A percentile compares a stretch with the other conserved stretches of the same genome.
phyloP scores from a whole-genome alignment of 2,113 vertebrate genomes.

The Balaenoptera acutorostrata region DNA sequence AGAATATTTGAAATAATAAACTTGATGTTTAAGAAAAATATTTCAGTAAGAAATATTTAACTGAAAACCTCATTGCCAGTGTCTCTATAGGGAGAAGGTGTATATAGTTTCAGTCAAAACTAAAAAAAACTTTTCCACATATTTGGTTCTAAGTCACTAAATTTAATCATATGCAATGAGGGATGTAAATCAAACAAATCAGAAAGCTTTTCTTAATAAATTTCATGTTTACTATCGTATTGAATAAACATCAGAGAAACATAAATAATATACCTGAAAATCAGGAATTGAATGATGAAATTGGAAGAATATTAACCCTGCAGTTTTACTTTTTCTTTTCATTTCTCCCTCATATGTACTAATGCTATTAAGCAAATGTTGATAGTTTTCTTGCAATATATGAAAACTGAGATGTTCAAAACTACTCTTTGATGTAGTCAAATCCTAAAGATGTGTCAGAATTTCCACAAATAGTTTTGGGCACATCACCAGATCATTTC shows the following conservation, averaged over 20 bases:
- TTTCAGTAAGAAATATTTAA: neutral
- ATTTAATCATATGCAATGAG: neutral
- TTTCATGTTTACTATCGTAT: neutral
- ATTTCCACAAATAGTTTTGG: slow-evolving; percentile 20
- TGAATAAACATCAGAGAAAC: neutral
- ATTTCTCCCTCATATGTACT: neutral
- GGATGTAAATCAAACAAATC: neutral
- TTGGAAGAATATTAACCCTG: neutral
- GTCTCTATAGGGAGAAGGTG: neutral
- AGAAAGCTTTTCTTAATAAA: neutral
- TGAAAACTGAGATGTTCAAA: slow-evolving; percentile 28
- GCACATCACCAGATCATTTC: neutral
- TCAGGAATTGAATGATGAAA: neutral
- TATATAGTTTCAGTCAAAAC: neutral
- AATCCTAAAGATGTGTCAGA: slow-evolving; percentile 2
- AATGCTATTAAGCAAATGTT: neutral
- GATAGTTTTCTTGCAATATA: slow-evolving; percentile 14
- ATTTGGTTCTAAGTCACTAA: neutral
- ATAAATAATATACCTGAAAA: neutral
- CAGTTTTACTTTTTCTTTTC: neutral
- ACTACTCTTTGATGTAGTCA: slow-evolving; percentile 26
- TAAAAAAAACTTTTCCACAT: neutral
- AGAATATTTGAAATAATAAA: neutral
- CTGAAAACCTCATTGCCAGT: neutral
- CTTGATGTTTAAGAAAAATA: neutral